A percentile compares a stretch with the other conserved stretches of the same genome.
These are phyloP conservation scores for Tupaia chinensis DNA, from an alignment of 2,113 vertebrate genomes.

Conservation along the genomic window DNA sequence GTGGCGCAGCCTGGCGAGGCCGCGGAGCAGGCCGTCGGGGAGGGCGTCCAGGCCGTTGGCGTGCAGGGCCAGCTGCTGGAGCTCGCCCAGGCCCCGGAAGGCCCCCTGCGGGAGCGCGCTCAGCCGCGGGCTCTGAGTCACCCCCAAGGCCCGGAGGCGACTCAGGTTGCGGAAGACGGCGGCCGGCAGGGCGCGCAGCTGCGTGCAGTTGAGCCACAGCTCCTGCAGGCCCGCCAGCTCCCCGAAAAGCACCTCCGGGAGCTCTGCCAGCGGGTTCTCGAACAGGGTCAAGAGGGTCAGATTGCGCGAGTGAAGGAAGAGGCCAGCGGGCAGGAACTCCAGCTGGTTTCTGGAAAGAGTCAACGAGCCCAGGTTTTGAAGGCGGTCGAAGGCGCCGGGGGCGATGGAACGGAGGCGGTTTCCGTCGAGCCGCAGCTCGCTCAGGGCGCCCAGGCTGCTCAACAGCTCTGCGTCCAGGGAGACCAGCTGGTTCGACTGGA, in stretches of 20 bases:
- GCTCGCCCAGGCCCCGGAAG: slow-evolving; percentile 89
- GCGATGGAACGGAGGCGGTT: slow-evolving; percentile 89
- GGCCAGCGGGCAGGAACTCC: slow-evolving; percentile 86
- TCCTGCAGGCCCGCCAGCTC: slow-evolving; percentile 88
- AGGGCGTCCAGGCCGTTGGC: slow-evolving; percentile 87
- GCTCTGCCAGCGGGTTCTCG: slow-evolving; percentile 89
- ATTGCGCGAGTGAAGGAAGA: slow-evolving; percentile 89
- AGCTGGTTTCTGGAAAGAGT: slow-evolving; percentile 90
- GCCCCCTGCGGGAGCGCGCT: slow-evolving; percentile 87
- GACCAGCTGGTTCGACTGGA: slow-evolving; percentile 89
- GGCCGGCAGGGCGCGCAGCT: slow-evolving; percentile 90
- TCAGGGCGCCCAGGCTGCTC: slow-evolving; percentile 86
- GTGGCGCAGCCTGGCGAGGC: slow-evolving; percentile 83
- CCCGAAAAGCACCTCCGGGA: slow-evolving; percentile 93
- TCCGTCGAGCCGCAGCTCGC: slow-evolving; percentile 87
- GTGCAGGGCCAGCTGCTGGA: slow-evolving; percentile 88
- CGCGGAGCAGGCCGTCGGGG: slow-evolving; percentile 88
- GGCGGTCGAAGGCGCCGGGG: slow-evolving; percentile 87
- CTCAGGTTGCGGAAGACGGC: slow-evolving; percentile 93
- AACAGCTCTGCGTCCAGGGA: slow-evolving; percentile 87
- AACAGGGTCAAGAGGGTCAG: slow-evolving; percentile 89
- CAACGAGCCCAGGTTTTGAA: slow-evolving; percentile 86
- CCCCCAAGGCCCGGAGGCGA: slow-evolving; percentile 86
- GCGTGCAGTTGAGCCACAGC: slow-evolving; percentile 90
- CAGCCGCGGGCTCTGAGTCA: slow-evolving; percentile 88